These are phyloP conservation scores for Hemithea aestivaria DNA, from an alignment of 2,888 invertebrate genomes.

Conservation along the genomic window DNA sequence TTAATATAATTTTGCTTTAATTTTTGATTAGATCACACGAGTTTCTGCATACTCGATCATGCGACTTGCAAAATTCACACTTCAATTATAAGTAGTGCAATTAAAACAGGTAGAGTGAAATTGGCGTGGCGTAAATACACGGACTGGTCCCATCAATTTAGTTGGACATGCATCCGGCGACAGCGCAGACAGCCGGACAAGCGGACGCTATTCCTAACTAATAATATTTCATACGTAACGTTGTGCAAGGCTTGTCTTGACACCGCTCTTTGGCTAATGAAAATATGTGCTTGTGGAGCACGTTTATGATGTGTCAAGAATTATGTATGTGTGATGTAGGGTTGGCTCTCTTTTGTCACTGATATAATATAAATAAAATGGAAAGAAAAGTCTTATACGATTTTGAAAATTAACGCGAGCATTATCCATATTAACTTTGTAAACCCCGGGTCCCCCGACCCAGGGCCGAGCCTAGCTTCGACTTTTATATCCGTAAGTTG, in stretches of 20 bases:
- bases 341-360: too few species aligned
- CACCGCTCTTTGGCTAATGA: slow-evolving; percentile 35
- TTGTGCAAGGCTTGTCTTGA: slow-evolving; percentile 40
- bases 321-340: slow-evolving; percentile 3
- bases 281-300: slow-evolving; percentile 23
- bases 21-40: too few species aligned
- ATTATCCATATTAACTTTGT: too few species aligned
- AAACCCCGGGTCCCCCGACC: too few species aligned
- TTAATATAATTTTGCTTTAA: too few species aligned
- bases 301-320: slow-evolving; percentile 23
- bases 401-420: too few species aligned
- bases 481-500: too few species aligned
- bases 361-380: too few species aligned
- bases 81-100: slow-evolving; percentile 37
- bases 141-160: slow-evolving; percentile 64
- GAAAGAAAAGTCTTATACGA: too few species aligned
- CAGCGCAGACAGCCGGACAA: slow-evolving; percentile 51
- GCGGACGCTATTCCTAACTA: slow-evolving; percentile 61
- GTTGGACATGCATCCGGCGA: slow-evolving; percentile 64
- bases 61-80: slow-evolving; percentile 1
- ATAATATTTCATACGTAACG: slow-evolving; percentile 56
- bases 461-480: too few species aligned
- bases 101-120: slow-evolving; percentile 59
- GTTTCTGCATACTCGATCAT: too few species aligned
- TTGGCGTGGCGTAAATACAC: slow-evolving; percentile 41